Percentiles rank a stretch among this genome's conserved stretches.
These are phyloP conservation scores for Xiphophorus couchianus DNA, from an alignment of 2,113 vertebrate genomes.

Conservation along the genomic window DNA sequence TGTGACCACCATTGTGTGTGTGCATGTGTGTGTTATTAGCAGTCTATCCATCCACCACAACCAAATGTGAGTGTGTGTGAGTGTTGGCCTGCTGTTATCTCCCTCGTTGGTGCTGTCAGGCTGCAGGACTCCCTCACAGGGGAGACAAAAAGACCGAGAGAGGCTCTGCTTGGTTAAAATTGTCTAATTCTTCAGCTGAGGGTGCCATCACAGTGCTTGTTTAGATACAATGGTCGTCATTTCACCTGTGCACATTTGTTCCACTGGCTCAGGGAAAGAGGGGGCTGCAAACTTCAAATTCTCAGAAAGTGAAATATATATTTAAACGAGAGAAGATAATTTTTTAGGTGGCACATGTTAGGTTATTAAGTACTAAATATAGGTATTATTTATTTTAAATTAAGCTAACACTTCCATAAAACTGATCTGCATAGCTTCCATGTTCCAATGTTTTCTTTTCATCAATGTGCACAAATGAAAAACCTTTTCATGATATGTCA, in stretches of 20 bases:
- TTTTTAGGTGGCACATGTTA: too few relatives aligned
- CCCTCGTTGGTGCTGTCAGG: conserved; percentile 66
- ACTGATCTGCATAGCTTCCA: not conserved
- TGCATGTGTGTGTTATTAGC: conserved; percentile 45
- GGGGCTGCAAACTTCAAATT: not conserved
- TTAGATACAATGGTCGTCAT: conserved; percentile 34
- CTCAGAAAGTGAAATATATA: not conserved
- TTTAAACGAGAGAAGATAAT: not conserved
- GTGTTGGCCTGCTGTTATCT: conserved; percentile 68
- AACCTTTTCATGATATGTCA: not conserved
- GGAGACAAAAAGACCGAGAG: conserved; percentile 13
- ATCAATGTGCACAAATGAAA: not conserved
- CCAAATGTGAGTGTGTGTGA: conserved; percentile 58
- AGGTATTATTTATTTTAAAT: not conserved
- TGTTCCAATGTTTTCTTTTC: not conserved
- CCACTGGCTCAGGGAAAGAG: not conserved
- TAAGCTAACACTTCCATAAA: not conserved
- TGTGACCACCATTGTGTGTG: conserved; percentile 50
- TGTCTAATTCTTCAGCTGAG: conserved; percentile 47
- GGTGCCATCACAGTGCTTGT: conserved; percentile 43
- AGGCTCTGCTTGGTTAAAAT: conserved; percentile 26
- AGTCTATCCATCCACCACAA: conserved; percentile 60
- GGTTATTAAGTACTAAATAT: not conserved
- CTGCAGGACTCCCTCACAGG: conserved; percentile 64
- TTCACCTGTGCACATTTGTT: conserved; percentile 7